Percentiles rank a stretch among this genome's conserved stretches.
These are phyloP conservation scores for Drosophila melanosoma DNA, from an alignment of 2,888 invertebrate genomes.

Conservation along the genomic window DNA sequence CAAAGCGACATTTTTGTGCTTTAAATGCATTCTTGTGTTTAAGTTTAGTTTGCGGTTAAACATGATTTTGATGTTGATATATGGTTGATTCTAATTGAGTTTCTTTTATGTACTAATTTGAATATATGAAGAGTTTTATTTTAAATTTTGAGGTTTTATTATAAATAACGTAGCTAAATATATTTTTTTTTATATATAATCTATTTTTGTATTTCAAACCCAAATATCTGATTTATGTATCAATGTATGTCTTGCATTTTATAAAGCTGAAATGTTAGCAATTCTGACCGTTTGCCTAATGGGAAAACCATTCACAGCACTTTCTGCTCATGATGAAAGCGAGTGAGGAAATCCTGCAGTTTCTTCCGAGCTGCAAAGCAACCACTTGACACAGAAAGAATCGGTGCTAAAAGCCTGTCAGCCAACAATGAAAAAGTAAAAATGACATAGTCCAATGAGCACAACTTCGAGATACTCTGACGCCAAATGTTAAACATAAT, in stretches of 20 bases:
- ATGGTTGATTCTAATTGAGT: neutral
- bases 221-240: neutral
- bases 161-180: neutral
- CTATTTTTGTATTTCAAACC: neutral
- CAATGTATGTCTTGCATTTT: neutral
- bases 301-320: constrained; percentile 53
- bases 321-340: constrained; percentile 46
- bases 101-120: too few relatives aligned
- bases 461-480: neutral
- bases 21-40: constrained; percentile 15
- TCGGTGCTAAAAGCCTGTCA: constrained; percentile 50
- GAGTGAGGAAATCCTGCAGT: constrained; percentile 56
- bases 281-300: constrained; percentile 39
- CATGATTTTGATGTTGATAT: neutral
- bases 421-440: constrained; percentile 20
- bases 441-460: constrained; percentile 1
- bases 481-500: neutral
- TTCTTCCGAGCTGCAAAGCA: constrained; percentile 9
- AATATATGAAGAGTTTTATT: too few relatives aligned
- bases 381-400: constrained; percentile 55
- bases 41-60: neutral
- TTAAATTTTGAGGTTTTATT: too few relatives aligned
- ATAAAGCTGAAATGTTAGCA: neutral
- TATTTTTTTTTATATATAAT: neutral
- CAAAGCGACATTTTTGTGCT: constrained; percentile 9